These are phyloP conservation scores for Trichoplusia ni DNA, from an alignment of 1,140 invertebrate genomes.

Conservation along the genomic window DNA sequence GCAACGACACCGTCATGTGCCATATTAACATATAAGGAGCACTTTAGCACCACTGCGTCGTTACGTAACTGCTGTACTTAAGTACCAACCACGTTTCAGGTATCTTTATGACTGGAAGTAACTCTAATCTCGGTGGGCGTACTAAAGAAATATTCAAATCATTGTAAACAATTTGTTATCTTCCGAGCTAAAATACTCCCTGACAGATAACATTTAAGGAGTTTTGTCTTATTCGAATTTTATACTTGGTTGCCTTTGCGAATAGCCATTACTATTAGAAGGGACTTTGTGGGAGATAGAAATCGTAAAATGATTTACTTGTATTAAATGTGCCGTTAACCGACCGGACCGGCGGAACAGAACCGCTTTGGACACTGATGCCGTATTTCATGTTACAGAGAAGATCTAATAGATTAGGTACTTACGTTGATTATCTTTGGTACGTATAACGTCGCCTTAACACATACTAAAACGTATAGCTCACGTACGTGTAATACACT, in stretches of 20 bases:
- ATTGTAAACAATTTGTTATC: too few species aligned
- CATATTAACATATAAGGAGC: slow-evolving; percentile 58
- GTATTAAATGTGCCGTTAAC: slow-evolving; percentile 31
- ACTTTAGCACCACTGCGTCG: slow-evolving; percentile 34
- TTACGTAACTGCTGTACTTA: slow-evolving; percentile 17
- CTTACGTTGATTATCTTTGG: too few species aligned
- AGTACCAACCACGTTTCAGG: slow-evolving; percentile 3
- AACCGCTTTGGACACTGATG: slow-evolving; percentile 2
- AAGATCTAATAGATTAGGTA: neutral
- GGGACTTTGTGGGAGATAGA: neutral
- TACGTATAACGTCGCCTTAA: too few species aligned
- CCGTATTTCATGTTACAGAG: neutral
- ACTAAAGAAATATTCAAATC: neutral
- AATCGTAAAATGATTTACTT: slow-evolving; percentile 30
- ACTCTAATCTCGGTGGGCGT: neutral
- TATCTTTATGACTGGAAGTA: slow-evolving; percentile 1
- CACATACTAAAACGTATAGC: too few species aligned
- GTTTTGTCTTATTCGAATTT: too few species aligned
- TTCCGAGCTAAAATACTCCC: too few species aligned
- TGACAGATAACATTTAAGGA: too few species aligned
- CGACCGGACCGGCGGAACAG: slow-evolving; percentile 19
- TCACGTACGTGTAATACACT: too few species aligned
- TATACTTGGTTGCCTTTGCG: too few species aligned
- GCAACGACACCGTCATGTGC: slow-evolving; percentile 69
- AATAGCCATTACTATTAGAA: too few species aligned